phyloP scores from a whole-genome alignment of 1,140 invertebrate genomes.

The Drosophila gunungcola region DNA sequence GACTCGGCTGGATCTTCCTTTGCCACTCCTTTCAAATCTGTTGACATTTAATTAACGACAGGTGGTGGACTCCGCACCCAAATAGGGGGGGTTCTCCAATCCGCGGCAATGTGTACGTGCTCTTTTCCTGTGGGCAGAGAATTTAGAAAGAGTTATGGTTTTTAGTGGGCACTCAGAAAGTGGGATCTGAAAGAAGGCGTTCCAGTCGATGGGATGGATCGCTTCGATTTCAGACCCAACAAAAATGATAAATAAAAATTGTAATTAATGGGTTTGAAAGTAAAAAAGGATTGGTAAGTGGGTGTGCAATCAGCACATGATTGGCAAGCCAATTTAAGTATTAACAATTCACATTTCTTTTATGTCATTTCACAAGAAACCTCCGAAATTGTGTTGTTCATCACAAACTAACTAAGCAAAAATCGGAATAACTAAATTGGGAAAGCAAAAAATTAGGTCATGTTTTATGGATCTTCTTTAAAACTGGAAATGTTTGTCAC shows the following conservation, averaged over 20 bases:
- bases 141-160: conserved; percentile 32
- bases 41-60: conserved; percentile 81
- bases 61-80: conserved; percentile 45
- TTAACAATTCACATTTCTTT: too few species aligned
- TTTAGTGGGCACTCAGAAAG: neutral
- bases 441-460: too few species aligned
- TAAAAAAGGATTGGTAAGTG: neutral
- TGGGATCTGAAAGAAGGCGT: conserved; percentile 1
- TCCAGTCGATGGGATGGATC: neutral
- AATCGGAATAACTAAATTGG: too few species aligned
- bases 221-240: conserved; percentile 1
- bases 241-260: neutral
- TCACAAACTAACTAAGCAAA: too few species aligned
- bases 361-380: too few species aligned
- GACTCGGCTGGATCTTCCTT: conserved; percentile 36
- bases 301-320: neutral
- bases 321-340: neutral
- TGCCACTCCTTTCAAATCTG: conserved; percentile 36
- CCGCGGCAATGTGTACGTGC: conserved; percentile 8
- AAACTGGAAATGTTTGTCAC: too few species aligned
- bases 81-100: neutral
- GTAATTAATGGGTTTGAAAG: conserved; percentile 8
- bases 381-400: too few species aligned
- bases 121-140: conserved; percentile 40
- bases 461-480: too few species aligned